phyloP scores from a whole-genome alignment of 2,113 vertebrate genomes.

The Eira barbara region DNA sequence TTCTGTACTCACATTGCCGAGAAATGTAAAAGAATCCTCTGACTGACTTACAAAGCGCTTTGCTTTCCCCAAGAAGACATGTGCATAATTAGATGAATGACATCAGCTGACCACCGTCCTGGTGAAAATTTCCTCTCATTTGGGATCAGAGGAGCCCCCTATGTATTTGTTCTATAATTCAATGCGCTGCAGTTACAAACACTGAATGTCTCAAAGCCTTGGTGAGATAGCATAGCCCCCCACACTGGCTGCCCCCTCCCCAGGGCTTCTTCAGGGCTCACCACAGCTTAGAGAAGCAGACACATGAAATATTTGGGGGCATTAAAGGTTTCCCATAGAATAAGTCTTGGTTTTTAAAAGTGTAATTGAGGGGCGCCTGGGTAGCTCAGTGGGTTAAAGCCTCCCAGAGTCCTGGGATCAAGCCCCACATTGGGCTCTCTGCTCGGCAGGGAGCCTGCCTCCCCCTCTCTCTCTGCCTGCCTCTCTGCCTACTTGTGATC shows the following conservation, averaged over 20 bases:
- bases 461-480: too few relatives aligned
- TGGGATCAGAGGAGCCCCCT: background rate
- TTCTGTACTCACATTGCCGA: background rate
- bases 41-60: background rate
- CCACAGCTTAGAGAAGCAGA: background rate
- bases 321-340: background rate
- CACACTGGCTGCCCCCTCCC: fast-evolving
- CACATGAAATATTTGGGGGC: background rate
- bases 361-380: too few relatives aligned
- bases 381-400: too few relatives aligned
- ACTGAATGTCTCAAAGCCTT: background rate
- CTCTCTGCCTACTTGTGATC: too few relatives aligned
- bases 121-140: background rate
- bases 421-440: too few relatives aligned
- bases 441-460: too few relatives aligned
- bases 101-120: background rate
- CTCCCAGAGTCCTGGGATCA: too few relatives aligned
- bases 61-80: background rate
- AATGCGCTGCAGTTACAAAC: background rate
- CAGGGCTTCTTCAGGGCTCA: too few relatives aligned
- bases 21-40: background rate
- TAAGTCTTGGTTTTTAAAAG: too few relatives aligned
- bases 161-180: background rate
- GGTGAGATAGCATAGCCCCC: background rate
- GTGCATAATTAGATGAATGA: background rate